Percentiles rank a stretch among this genome's conserved stretches.
These are phyloP conservation scores for Eospalax fontanierii DNA, from an alignment of 2,797 vertebrate species.

Conservation along the genomic window DNA sequence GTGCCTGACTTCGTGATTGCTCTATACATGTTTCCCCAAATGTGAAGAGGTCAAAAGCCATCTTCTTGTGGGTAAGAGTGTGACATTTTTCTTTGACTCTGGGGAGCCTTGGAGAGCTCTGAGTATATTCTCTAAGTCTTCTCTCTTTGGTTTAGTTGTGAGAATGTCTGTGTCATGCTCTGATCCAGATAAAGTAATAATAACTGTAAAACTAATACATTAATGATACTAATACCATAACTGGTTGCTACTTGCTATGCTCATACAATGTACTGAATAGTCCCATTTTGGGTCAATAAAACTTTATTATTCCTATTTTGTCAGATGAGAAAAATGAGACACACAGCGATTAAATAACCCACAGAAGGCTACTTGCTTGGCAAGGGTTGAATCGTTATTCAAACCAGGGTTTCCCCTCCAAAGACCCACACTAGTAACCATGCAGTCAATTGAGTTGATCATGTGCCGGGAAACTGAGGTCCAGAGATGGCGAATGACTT, in stretches of 20 bases:
- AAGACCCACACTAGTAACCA: not conserved
- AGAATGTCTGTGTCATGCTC: not conserved
- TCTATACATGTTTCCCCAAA: slow-evolving; percentile 30
- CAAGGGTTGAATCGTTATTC: not conserved
- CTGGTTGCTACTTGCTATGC: slow-evolving; percentile 8
- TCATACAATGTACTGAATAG: not conserved
- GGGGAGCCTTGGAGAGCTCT: not conserved
- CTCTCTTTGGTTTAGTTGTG: not conserved
- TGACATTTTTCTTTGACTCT: slow-evolving; percentile 38
- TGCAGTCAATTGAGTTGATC: not conserved
- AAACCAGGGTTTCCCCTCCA: not conserved
- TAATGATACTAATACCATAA: not conserved
- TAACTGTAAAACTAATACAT: not conserved
- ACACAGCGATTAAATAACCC: not conserved
- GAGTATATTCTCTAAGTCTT: not conserved
- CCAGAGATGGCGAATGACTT: not conserved
- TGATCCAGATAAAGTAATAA: not conserved
- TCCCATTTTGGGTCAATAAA: not conserved
- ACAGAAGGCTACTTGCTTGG: not conserved
- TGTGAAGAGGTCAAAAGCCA: not conserved
- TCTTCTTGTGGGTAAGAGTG: slow-evolving; percentile 8
- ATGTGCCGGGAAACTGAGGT: slow-evolving; percentile 13
- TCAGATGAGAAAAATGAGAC: slow-evolving; percentile 59
- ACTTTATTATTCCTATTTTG: slow-evolving; percentile 31
- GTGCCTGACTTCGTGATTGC: slow-evolving; percentile 36